Conservation (phyloP, 2,888 invertebrate species). For the Caprella mutica region DNA sequence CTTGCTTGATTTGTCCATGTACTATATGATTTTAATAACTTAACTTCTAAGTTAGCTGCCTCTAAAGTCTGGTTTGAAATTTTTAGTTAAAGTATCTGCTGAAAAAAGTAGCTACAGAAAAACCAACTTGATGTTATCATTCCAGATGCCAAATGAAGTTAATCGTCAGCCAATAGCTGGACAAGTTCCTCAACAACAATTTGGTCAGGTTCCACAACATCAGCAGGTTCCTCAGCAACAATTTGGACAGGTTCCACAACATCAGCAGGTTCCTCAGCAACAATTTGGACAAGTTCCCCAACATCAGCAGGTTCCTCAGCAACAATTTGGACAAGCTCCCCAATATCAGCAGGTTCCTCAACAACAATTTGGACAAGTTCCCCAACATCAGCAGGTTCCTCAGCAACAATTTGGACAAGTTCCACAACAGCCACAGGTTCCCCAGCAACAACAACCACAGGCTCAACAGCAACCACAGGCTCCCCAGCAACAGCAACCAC, state of each 20-base stretch:
- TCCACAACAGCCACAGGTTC: background rate
- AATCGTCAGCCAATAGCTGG: background rate
- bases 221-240: slow-evolving; percentile 1
- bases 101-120: background rate
- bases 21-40: too few species aligned
- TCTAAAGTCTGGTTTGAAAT: background rate
- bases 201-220: background rate
- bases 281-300: background rate
- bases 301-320: slow-evolving; percentile 2
- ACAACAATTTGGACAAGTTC: background rate
- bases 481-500: background rate
- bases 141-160: background rate
- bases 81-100: background rate
- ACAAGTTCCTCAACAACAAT: background rate
- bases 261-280: background rate
- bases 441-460: background rate
- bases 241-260: background rate
- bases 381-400: slow-evolving; percentile 2
- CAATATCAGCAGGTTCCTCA: slow-evolving; percentile 20
- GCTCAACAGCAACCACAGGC: background rate
- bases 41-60: too few species aligned
- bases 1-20: too few species aligned
- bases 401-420: slow-evolving; percentile 5
- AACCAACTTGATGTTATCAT: background rate
- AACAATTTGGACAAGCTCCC: background rate